These are phyloP conservation scores for Erynnis tages DNA, from an alignment of 2,888 invertebrate genomes.

Conservation along the genomic window DNA sequence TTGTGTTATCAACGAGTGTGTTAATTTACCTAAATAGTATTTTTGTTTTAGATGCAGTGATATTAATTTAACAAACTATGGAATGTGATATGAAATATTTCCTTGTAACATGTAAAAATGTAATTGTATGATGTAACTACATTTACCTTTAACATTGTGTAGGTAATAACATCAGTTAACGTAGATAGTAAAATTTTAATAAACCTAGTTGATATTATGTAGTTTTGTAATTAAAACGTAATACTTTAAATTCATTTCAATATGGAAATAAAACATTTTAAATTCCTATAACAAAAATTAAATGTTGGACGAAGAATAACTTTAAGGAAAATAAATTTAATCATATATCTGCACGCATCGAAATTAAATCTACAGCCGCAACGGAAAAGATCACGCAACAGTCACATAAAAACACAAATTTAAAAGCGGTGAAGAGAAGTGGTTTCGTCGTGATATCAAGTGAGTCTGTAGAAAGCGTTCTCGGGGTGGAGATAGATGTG, in stretches of 20 bases:
- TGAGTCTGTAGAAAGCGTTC: constrained; percentile 26
- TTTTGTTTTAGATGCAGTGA: no score
- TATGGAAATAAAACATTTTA: background rate
- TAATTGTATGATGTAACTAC: no score
- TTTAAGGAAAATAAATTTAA: background rate
- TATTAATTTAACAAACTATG: no score
- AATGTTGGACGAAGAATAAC: background rate
- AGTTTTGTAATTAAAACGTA: no score
- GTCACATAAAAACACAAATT: constrained; percentile 11
- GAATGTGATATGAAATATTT: no score
- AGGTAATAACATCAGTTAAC: no score
- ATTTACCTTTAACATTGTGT: no score
- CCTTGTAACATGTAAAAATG: no score
- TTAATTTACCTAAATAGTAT: background rate
- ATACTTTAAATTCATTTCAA: no score
- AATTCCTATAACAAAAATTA: background rate
- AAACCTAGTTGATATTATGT: no score
- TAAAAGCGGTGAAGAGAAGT: constrained; percentile 20
- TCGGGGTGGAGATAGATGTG: constrained; percentile 17
- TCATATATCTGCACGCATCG: background rate
- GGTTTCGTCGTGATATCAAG: constrained; percentile 25
- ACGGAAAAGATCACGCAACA: constrained; percentile 2
- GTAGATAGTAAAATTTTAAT: no score
- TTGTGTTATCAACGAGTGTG: no score
- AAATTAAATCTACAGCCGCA: constrained; percentile 3